Percentiles rank a stretch among this genome's conserved stretches.
These are phyloP conservation scores for Drosophila rufa DNA, from an alignment of 1,140 invertebrate genomes.

Conservation along the genomic window DNA sequence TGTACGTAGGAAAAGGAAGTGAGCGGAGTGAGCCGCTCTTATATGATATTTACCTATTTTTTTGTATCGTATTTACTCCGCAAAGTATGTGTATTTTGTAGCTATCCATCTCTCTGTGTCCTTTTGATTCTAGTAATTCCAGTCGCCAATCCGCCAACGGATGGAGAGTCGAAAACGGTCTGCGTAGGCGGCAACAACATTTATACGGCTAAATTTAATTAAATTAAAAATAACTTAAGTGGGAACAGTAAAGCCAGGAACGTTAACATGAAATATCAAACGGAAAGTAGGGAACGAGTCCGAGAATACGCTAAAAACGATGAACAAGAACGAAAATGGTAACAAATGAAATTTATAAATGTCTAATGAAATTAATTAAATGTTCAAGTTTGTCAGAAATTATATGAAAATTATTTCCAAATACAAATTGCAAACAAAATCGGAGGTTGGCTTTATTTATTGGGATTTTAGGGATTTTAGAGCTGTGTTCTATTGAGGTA, in stretches of 20 bases:
- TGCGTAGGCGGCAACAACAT: constrained; percentile 1
- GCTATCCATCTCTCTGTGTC: constrained; percentile 9
- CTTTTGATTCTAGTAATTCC: constrained; percentile 23
- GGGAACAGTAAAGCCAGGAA: constrained; percentile 45
- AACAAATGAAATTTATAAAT: constrained; percentile 82
- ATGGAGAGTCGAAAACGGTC: background rate
- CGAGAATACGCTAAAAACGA: constrained; percentile 24
- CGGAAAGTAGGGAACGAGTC: constrained; percentile 22
- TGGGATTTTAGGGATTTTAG: background rate
- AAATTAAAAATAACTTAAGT: constrained; percentile 38
- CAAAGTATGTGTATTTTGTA: constrained; percentile 29
- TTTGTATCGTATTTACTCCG: constrained; percentile 11
- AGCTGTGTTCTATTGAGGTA: background rate
- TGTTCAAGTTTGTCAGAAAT: constrained; percentile 84
- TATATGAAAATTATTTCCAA: constrained; percentile 71
- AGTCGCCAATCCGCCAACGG: constrained; percentile 10
- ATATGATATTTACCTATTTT: constrained; percentile 15
- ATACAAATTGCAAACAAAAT: constrained; percentile 52
- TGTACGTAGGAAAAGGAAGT: constrained; percentile 12
- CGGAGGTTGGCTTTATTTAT: background rate
- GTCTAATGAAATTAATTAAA: constrained; percentile 78
- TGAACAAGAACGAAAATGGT: constrained; percentile 62
- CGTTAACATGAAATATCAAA: constrained; percentile 48
- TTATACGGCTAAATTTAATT: constrained; percentile 22
- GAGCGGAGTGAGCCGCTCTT: background rate